phyloP scores from a whole-genome alignment of 2,888 invertebrate species.

The Acronicta leporina region DNA sequence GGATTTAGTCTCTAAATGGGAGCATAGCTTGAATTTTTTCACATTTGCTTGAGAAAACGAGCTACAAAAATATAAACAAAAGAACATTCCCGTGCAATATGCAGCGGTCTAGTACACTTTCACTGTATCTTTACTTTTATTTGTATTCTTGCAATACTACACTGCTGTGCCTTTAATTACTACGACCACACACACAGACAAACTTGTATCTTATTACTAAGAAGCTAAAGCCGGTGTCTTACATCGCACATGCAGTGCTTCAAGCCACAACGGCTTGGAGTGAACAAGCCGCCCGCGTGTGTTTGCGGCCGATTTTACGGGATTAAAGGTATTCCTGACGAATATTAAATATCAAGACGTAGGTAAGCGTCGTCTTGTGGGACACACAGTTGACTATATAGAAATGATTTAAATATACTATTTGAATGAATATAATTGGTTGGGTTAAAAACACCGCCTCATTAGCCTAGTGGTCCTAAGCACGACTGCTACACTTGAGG shows the following conservation, averaged over 20 bases:
- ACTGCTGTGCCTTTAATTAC: conserved; percentile 34
- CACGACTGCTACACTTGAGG: too few species aligned
- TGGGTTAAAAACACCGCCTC: too few species aligned
- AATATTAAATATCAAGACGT: conserved; percentile 59
- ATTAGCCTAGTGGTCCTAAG: too few species aligned
- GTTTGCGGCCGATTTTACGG: conserved; percentile 56
- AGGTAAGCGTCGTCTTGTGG: conserved; percentile 12
- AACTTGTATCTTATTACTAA: conserved; percentile 23
- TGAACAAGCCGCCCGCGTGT: conserved; percentile 30
- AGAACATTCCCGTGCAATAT: conserved; percentile 35
- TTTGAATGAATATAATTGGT: too few species aligned
- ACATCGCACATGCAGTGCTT: conserved; percentile 62
- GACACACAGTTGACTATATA: conserved; percentile 6
- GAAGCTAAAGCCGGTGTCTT: conserved; percentile 44
- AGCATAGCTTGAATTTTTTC: conserved; percentile 16
- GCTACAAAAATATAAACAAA: conserved; percentile 23
- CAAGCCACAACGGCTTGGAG: conserved; percentile 48
- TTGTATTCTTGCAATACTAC: conserved; percentile 29
- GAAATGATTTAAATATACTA: too few species aligned
- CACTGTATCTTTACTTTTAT: conserved; percentile 37
- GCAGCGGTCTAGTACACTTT: conserved; percentile 49
- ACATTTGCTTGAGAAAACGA: conserved; percentile 23
- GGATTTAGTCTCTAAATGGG: neutral
- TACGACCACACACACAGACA: conserved; percentile 14
- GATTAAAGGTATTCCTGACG: conserved; percentile 56